Percentiles rank a stretch among this genome's conserved stretches.
Conservation (phyloP, 2,113 vertebrate genomes). For the Lucifuga dentata region DNA sequence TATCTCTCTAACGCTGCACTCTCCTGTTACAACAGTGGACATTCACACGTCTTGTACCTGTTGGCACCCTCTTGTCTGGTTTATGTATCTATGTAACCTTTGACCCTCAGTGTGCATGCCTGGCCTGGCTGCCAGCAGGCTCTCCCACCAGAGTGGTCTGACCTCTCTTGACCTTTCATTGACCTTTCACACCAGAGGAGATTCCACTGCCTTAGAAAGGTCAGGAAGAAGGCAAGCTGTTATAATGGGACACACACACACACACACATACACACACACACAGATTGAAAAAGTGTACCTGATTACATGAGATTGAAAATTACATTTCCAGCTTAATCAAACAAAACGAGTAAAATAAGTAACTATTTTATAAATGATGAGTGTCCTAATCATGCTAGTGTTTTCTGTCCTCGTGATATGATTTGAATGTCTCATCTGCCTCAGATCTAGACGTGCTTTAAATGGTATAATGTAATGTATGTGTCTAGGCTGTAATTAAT, state of each 20-base stretch:
- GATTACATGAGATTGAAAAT: conserved; percentile 4
- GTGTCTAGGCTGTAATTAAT: conserved; percentile 54
- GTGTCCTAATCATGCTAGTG: no score
- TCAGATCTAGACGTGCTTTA: not conserved
- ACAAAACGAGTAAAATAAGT: not conserved
- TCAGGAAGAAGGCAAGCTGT: conserved; percentile 57
- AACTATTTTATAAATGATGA: no score
- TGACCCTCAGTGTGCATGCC: conserved; percentile 49
- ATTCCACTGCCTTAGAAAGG: conserved; percentile 45
- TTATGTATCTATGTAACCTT: conserved; percentile 64
- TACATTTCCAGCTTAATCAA: conserved; percentile 10
- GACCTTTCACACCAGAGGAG: conserved; percentile 64
- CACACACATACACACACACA: conserved; percentile 4
- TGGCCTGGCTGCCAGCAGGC: conserved; percentile 35
- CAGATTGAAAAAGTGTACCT: conserved; percentile 1
- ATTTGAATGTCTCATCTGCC: no score
- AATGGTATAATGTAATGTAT: conserved; percentile 13
- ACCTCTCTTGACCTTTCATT: conserved; percentile 55
- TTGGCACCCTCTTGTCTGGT: conserved; percentile 71
- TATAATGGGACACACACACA: conserved; percentile 44
- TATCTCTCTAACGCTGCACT: conserved; percentile 50
- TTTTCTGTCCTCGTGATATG: no score
- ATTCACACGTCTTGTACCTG: conserved; percentile 72
- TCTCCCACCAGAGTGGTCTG: conserved; percentile 27
- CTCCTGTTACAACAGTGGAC: conserved; percentile 66